These are phyloP conservation scores for Enchytraeus crypticus DNA, from an alignment of 2,888 invertebrate genomes.

Conservation along the genomic window DNA sequence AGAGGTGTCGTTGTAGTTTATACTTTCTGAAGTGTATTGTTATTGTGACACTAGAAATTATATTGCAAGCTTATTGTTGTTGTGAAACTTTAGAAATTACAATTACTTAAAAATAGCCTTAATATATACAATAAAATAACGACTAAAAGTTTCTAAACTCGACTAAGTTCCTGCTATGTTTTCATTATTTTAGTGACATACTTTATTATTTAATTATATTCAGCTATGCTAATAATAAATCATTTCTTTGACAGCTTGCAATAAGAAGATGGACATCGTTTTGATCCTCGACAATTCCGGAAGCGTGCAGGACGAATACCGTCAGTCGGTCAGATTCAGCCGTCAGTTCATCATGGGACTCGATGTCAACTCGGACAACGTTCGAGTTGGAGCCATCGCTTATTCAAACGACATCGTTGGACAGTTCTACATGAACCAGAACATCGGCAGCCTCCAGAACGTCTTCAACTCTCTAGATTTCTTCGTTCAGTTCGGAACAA, in stretches of 20 bases:
- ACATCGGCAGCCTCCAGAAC: conserved; percentile 25
- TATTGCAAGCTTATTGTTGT: too few species aligned
- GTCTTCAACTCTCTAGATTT: conserved; percentile 32
- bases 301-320: conserved; percentile 22
- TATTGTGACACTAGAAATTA: too few species aligned
- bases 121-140: too few species aligned
- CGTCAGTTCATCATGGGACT: conserved; percentile 20
- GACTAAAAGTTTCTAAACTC: too few species aligned
- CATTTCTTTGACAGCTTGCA: conserved; percentile 22
- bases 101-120: too few species aligned
- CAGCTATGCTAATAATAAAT: too few species aligned
- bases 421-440: conserved; percentile 36
- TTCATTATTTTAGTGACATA: too few species aligned
- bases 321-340: conserved; percentile 20
- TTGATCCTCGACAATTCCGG: conserved; percentile 28
- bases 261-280: conserved; percentile 22
- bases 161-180: too few species aligned
- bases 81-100: too few species aligned
- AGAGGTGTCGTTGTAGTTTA: too few species aligned
- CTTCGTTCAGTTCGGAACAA: conserved; percentile 34
- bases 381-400: conserved; percentile 21
- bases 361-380: conserved; percentile 21
- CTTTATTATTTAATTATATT: too few species aligned
- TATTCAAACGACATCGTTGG: conserved; percentile 17
- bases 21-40: too few species aligned